These are phyloP conservation scores for Neoniphon sammara DNA, from an alignment of 2,797 vertebrate species.

Conservation along the genomic window DNA sequence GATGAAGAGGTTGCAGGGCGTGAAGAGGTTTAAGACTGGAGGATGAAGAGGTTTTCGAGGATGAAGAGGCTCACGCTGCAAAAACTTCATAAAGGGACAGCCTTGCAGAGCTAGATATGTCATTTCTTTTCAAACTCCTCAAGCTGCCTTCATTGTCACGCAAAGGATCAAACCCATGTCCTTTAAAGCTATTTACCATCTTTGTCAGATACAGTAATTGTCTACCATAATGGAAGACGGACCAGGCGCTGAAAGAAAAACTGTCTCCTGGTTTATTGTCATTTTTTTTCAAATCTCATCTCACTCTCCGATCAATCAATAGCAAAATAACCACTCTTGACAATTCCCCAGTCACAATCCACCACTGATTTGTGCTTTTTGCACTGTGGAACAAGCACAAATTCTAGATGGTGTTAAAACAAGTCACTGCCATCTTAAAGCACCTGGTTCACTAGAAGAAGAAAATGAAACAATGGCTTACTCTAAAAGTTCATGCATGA, in stretches of 20 bases:
- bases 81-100: constrained; percentile 44
- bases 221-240: constrained; percentile 30
- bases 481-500: constrained; percentile 38
- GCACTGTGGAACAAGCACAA: constrained; percentile 42
- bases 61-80: constrained; percentile 53
- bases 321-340: constrained; percentile 18
- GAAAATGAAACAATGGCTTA: constrained; percentile 26
- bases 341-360: constrained; percentile 6
- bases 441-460: constrained; percentile 48
- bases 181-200: not conserved
- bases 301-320: constrained; percentile 36
- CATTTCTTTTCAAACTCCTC: constrained; percentile 66
- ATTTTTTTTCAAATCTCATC: constrained; percentile 1
- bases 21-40: not conserved
- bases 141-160: constrained; percentile 53
- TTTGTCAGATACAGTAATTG: not conserved
- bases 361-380: constrained; percentile 4
- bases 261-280: constrained; percentile 22
- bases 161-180: constrained; percentile 50
- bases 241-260: constrained; percentile 50
- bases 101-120: constrained; percentile 45
- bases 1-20: not conserved
- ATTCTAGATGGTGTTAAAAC: constrained; percentile 25
- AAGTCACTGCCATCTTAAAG: constrained; percentile 32
- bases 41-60: constrained; percentile 9